A percentile compares a stretch with the other conserved stretches of the same genome.
Conservation (phyloP, 2,113 vertebrate species). For the Cynopterus brachyotis region DNA sequence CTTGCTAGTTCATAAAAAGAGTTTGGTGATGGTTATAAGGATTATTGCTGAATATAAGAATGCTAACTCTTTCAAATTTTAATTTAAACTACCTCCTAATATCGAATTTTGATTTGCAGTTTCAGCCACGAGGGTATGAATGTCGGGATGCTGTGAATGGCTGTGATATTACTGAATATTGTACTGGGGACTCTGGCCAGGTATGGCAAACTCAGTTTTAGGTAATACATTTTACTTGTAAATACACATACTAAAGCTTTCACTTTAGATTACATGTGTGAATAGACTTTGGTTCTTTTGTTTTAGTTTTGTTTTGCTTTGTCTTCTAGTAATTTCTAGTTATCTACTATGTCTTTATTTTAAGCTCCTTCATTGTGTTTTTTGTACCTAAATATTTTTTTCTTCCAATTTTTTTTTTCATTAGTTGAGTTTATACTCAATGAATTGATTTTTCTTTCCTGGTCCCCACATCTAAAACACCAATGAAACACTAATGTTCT, state of each 20-base stretch:
- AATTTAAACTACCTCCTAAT: constrained; percentile 35
- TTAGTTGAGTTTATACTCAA: neutral
- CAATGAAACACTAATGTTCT: neutral
- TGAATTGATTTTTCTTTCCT: neutral
- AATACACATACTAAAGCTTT: neutral
- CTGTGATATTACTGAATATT: constrained; percentile 96
- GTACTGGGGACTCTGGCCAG: constrained; percentile 97
- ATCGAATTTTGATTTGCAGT: constrained; percentile 82
- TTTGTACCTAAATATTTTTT: neutral
- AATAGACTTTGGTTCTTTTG: neutral
- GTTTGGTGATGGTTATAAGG: neutral
- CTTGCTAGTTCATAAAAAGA: neutral
- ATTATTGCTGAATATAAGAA: neutral
- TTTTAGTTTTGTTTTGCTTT: neutral
- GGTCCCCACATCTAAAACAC: neutral
- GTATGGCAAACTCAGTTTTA: constrained; percentile 77
- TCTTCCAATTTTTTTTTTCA: neutral
- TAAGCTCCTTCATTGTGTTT: neutral
- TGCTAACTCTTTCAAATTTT: neutral
- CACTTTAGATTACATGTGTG: neutral
- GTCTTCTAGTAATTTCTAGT: constrained; percentile 21
- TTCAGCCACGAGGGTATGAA: constrained; percentile 93
- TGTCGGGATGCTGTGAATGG: constrained; percentile 96
- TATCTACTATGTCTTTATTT: neutral
- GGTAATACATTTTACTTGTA: neutral